phyloP scores from a whole-genome alignment of 2,113 vertebrate genomes.

The Marmota monax region DNA sequence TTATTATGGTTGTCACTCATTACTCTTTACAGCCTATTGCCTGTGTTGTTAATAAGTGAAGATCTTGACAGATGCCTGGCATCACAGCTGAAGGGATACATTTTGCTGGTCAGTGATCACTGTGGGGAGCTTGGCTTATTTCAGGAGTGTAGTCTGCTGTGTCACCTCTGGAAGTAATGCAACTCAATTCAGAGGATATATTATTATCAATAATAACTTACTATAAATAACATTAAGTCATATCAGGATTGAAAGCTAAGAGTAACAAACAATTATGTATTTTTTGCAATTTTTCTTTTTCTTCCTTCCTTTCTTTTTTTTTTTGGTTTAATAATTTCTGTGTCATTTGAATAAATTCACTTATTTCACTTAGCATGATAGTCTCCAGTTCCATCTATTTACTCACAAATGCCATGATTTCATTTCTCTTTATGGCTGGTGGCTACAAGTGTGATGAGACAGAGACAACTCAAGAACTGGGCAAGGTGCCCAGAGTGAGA shows the following conservation, averaged over 20 bases:
- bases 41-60: not conserved
- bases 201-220: not conserved
- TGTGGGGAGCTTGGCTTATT: not conserved
- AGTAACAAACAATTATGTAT: not conserved
- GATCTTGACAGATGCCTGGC: not conserved
- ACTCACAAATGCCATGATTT: too few species aligned
- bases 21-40: not conserved
- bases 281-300: not conserved
- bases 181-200: not conserved
- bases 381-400: too few species aligned
- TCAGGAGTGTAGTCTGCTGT: not conserved
- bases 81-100: not conserved
- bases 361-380: not conserved
- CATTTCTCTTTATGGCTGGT: too few species aligned
- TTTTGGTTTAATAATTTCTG: not conserved
- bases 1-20: not conserved
- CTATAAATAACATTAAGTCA: not conserved
- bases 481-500: constrained; percentile 68
- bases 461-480: constrained; percentile 79
- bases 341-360: not conserved
- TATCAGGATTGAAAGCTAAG: not conserved
- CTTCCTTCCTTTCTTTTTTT: not conserved
- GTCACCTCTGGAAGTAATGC: not conserved
- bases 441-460: not conserved
- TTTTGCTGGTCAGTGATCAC: not conserved